These are phyloP conservation scores for Mus spretus DNA, from an alignment of 2,797 vertebrate genomes.

Conservation along the genomic window DNA sequence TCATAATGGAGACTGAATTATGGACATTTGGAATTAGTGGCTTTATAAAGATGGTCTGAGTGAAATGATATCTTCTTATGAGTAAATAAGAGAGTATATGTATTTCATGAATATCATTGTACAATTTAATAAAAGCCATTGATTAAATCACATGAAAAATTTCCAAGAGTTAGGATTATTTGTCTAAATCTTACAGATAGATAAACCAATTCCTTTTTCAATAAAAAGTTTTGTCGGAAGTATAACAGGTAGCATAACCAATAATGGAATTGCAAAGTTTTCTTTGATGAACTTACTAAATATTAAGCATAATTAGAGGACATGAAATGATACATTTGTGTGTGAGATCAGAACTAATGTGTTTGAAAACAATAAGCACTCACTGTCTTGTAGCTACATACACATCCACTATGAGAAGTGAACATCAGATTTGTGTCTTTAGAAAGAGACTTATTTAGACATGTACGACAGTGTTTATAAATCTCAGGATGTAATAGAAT, in stretches of 20 bases:
- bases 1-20: background rate
- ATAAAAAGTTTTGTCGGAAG: background rate
- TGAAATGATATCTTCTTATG: background rate
- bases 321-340: background rate
- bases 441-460: background rate
- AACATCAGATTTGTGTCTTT: background rate
- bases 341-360: background rate
- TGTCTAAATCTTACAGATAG: background rate
- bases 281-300: slow-evolving; percentile 34
- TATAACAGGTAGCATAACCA: background rate
- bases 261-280: background rate
- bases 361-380: background rate
- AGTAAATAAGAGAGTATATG: background rate
- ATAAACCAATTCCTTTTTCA: background rate
- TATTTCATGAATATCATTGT: background rate
- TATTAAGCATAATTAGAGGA: background rate
- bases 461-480: background rate
- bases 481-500: background rate
- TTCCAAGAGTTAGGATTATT: background rate
- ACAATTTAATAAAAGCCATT: background rate
- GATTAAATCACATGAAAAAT: slow-evolving; percentile 6
- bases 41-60: background rate
- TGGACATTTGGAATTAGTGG: background rate
- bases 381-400: background rate
- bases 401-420: background rate